Evolutionary conservation across 37 sponge, comb jelly and placozoan genomes (phyloP).

Genomic region (Cliona cf. orientalis): DNA sequence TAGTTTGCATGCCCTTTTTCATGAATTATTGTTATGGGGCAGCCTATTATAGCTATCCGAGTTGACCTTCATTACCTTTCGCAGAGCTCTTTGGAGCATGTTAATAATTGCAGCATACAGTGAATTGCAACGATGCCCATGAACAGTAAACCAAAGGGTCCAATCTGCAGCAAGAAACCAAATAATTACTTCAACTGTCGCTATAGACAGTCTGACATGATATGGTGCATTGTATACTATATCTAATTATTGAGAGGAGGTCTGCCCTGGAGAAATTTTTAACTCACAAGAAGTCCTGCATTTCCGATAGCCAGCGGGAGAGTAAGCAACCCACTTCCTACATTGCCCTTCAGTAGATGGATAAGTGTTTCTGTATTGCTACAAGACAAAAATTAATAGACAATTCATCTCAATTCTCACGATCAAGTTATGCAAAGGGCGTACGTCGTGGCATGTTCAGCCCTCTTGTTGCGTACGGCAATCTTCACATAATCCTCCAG

Average conservation of each 20-base stretch:
- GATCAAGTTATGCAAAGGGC: not conserved
- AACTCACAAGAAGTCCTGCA: constrained; percentile 82
- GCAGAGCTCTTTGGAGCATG: constrained; percentile 5
- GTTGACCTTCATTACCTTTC: too few species aligned
- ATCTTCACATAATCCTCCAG: too few species aligned
- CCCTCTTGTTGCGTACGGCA: not conserved
- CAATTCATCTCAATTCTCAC: too few species aligned
- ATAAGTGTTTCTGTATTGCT: constrained; percentile 80
- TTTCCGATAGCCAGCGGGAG: constrained; percentile 74
- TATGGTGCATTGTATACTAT: too few species aligned
- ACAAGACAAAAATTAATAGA: constrained; percentile 3
- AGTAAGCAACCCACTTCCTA: constrained; percentile 91
- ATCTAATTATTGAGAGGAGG: too few species aligned
- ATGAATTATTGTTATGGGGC: too few species aligned
- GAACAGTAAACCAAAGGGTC: constrained; percentile 37
- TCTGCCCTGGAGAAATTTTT: too few species aligned
- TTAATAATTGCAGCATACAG: constrained; percentile 82
- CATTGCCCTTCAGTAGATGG: constrained; percentile 91
- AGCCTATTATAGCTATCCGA: too few species aligned
- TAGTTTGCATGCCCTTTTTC: too few species aligned
- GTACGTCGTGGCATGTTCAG: not conserved
- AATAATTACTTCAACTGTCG: too few species aligned
- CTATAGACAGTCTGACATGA: too few species aligned
- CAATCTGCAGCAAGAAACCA: constrained; percentile 35
- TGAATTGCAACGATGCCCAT: constrained; percentile 83